Evolutionary conservation across 2,113 vertebrate species (phyloP).

Genomic region (Equus quagga): DNA sequence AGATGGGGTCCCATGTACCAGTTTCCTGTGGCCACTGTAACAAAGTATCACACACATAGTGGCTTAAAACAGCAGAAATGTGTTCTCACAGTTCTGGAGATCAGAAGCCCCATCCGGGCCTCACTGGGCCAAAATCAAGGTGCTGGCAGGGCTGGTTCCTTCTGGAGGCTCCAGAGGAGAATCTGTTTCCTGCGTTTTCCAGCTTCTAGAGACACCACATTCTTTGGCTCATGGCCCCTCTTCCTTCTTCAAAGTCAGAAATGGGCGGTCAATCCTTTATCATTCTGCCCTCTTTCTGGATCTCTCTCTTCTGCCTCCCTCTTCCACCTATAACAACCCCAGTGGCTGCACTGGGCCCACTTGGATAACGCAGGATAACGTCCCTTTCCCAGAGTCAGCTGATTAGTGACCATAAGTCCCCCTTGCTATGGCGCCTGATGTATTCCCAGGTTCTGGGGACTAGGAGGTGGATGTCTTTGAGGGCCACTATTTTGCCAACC

Average conservation of each 20-base stretch:
- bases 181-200: neutral
- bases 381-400: neutral
- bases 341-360: neutral
- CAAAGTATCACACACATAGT: neutral
- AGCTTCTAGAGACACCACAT: neutral
- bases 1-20: fast-evolving
- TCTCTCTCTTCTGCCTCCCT: neutral
- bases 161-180: neutral
- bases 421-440: neutral
- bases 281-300: neutral
- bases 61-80: neutral
- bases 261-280: neutral
- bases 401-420: neutral
- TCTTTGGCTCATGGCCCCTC: too few relatives aligned
- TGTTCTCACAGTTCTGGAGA: neutral
- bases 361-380: neutral
- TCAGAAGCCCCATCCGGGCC: neutral
- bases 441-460: neutral
- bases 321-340: neutral
- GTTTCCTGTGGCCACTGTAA: neutral
- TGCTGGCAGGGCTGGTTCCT: neutral
- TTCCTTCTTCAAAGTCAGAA: fast-evolving
- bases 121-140: neutral
- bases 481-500: too few relatives aligned
- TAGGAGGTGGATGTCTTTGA: fast-evolving